Percentiles rank a stretch among this genome's conserved stretches.
Evolutionary conservation across 2,888 invertebrate genomes (phyloP).

Genomic region (Lissocephala sabroskyi): DNA sequence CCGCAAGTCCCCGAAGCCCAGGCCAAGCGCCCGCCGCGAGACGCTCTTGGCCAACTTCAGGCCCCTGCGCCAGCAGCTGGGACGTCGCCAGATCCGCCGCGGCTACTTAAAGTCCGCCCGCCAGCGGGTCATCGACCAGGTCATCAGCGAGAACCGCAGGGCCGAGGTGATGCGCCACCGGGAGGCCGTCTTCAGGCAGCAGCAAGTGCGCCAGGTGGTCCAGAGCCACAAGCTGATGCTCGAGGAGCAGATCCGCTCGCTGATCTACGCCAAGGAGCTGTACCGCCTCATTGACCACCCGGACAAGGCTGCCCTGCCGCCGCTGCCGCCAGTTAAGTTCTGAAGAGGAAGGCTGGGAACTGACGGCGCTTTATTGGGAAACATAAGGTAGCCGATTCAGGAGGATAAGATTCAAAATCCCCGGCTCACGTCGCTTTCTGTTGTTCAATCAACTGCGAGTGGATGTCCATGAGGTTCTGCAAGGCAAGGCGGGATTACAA

Average conservation of each 20-base stretch:
- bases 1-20: constrained; percentile 32
- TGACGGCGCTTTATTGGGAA: too few species aligned
- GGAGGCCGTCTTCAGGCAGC: constrained; percentile 45
- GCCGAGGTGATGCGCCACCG: constrained; percentile 22
- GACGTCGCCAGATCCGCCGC: constrained; percentile 28
- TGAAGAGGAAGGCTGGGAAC: too few species aligned
- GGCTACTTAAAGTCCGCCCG: constrained; percentile 37
- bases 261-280: constrained; percentile 53
- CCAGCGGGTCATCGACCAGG: constrained; percentile 12
- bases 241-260: constrained; percentile 54
- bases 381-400: too few species aligned
- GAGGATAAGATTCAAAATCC: too few species aligned
- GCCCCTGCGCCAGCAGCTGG: constrained; percentile 32
- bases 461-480: constrained; percentile 87
- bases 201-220: constrained; percentile 40
- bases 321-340: too few species aligned
- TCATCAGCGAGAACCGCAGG: constrained; percentile 32
- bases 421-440: constrained; percentile 12
- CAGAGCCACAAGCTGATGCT: constrained; percentile 38
- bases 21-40: too few species aligned
- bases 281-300: constrained; percentile 37
- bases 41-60: constrained; percentile 34
- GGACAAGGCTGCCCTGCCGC: too few species aligned
- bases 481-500: too few species aligned
- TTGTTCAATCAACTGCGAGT: constrained; percentile 84